Evolutionary conservation across 2,113 vertebrate species (phyloP), one percentile per base, ranked within the genome.

Genomic region (Gasterosteus nipponicus): DNA sequence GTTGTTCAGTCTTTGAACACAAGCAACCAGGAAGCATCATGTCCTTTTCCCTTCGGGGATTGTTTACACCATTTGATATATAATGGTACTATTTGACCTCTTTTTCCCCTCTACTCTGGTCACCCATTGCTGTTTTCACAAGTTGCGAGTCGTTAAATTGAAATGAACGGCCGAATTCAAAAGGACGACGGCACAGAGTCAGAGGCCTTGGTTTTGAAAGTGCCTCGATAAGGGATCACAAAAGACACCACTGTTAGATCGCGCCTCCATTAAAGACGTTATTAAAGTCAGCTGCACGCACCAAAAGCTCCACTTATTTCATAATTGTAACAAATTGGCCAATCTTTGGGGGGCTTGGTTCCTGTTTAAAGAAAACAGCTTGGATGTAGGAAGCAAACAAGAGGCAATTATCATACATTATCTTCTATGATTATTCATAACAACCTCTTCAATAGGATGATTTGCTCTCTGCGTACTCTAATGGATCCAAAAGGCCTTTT

Each of bases 31-130:
- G 31, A 64, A 38, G 53, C 51, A 1, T 56, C 51, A 1, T 56
- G 31, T 49, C 39, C 31, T 22, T 69, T 18, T 61, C 67, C 61
- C 18, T 46, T 2, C 1, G n/a, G 63, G 31, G 26, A 51, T 7
- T 19, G 14, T 59, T 70, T 58, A 69, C 22, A 42, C n/a, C 4
- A 7, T 76, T 63, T 64, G 51, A 69, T 51, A 47, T 53, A 58
- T 64, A 26, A 26, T n/a, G 44, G 15, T 29, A 39, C n/a, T 64
- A 42, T 57, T 62, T 66, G 29, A 59, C 57, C 58, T 64, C 19
- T 39, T 29, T 63, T 26, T 18, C 64, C 38, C 35, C 19, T 16
- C 33, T 35, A 42, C 51, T 51, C 29, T 22, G 19, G 12, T n/a
- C 47, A 44, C 29, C 18, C 31, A 7, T 22, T 49, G 19, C 63